Evolutionary conservation across 2,888 invertebrate genomes (phyloP).

Genomic region (Harpalus rubripes): DNA sequence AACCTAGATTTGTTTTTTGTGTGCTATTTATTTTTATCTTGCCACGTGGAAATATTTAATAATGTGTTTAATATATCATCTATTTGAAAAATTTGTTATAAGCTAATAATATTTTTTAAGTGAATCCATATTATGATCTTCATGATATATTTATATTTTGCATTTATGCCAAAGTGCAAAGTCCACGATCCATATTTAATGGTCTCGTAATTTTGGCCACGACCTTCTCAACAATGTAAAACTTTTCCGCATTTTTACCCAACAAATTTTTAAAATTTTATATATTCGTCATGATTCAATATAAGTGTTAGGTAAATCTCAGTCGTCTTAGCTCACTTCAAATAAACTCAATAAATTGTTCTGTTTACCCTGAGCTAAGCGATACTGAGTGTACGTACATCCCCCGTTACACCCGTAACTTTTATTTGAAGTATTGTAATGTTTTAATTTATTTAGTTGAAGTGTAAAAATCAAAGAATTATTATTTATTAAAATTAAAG

Average conservation of each 20-base stretch:
- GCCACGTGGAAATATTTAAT: neutral
- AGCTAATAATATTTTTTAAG: neutral
- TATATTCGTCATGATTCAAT: too few relatives aligned
- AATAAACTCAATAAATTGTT: too few relatives aligned
- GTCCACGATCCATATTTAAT: neutral
- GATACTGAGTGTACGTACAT: too few relatives aligned
- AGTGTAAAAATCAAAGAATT: too few relatives aligned
- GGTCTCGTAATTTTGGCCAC: neutral
- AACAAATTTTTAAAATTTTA: too few relatives aligned
- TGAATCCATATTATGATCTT: neutral
- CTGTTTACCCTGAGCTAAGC: too few relatives aligned
- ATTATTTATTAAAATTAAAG: too few relatives aligned
- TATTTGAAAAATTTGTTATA: neutral
- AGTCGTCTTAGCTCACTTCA: too few relatives aligned
- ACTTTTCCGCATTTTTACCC: constrained; percentile 25
- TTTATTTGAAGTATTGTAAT: too few relatives aligned
- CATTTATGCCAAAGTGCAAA: constrained; percentile 1
- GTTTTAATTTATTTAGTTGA: too few relatives aligned
- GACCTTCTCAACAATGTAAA: constrained; percentile 22
- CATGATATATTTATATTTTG: constrained; percentile 1
- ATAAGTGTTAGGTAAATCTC: too few relatives aligned
- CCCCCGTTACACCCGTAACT: too few relatives aligned
- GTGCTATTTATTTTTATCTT: constrained; percentile 7
- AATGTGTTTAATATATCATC: neutral
- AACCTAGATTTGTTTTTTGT: constrained; percentile 19